Evolutionary conservation across 2,797 vertebrate species (phyloP).

Genomic region (Smutsia gigantea): DNA sequence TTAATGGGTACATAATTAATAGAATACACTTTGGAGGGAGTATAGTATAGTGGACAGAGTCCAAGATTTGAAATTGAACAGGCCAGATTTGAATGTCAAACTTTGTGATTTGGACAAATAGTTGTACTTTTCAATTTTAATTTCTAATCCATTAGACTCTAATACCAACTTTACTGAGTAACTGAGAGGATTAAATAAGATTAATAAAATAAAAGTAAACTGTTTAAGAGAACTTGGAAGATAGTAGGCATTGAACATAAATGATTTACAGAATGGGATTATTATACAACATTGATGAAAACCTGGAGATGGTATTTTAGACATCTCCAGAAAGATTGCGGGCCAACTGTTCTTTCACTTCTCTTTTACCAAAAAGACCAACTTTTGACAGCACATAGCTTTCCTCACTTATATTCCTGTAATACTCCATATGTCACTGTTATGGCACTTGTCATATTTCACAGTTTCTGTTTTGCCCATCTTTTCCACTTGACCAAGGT

Average conservation of each 20-base stretch:
- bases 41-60: background rate
- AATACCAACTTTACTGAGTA: slow-evolving; percentile 31
- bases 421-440: background rate
- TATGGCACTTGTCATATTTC: background rate
- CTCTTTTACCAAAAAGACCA: background rate
- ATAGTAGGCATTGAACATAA: background rate
- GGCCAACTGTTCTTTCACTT: background rate
- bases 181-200: background rate
- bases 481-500: background rate
- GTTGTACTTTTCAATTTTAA: slow-evolving; percentile 20
- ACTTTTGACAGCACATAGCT: background rate
- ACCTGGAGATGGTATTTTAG: background rate
- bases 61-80: slow-evolving; percentile 46
- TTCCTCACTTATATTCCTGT: background rate
- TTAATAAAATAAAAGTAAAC: background rate
- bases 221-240: background rate
- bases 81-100: slow-evolving; percentile 5
- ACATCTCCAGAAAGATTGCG: background rate
- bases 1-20: background rate
- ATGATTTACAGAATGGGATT: background rate
- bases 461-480: background rate
- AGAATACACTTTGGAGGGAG: background rate
- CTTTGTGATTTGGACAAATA: slow-evolving; percentile 23
- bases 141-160: slow-evolving; percentile 28
- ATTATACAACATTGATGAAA: background rate